A percentile compares a stretch with the other conserved stretches of the same genome.
These are phyloP conservation scores for Phalangium opilio DNA, from an alignment of 2,888 invertebrate species.

Conservation along the genomic window DNA sequence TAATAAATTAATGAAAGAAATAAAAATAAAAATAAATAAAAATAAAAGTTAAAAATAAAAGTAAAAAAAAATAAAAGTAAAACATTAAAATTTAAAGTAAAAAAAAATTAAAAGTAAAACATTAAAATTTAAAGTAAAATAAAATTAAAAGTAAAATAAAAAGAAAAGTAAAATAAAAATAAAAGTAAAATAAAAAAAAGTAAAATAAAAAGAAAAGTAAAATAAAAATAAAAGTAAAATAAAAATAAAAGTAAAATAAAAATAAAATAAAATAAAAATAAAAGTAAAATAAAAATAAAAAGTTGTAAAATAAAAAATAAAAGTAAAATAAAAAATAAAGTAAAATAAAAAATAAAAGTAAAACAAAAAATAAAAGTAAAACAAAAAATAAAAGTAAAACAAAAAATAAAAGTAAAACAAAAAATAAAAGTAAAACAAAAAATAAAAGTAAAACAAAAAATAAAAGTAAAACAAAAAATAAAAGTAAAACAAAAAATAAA, in stretches of 20 bases:
- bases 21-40: constrained; percentile 2
- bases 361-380: background rate
- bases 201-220: background rate
- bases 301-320: background rate
- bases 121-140: constrained; percentile 1
- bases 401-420: too few species aligned
- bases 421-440: background rate
- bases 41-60: background rate
- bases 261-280: background rate
- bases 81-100: background rate
- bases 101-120: background rate
- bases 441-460: background rate
- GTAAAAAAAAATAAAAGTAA: background rate
- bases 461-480: too few species aligned
- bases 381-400: background rate
- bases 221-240: too few species aligned
- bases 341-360: too few species aligned
- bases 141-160: background rate
- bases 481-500: too few species aligned
- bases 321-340: background rate
- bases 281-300: background rate
- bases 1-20: constrained; percentile 3
- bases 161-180: too few species aligned
- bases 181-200: background rate
- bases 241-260: background rate